Conservation (phyloP, 2,113 vertebrate genomes). For the Leptodactylus fuscus region DNA sequence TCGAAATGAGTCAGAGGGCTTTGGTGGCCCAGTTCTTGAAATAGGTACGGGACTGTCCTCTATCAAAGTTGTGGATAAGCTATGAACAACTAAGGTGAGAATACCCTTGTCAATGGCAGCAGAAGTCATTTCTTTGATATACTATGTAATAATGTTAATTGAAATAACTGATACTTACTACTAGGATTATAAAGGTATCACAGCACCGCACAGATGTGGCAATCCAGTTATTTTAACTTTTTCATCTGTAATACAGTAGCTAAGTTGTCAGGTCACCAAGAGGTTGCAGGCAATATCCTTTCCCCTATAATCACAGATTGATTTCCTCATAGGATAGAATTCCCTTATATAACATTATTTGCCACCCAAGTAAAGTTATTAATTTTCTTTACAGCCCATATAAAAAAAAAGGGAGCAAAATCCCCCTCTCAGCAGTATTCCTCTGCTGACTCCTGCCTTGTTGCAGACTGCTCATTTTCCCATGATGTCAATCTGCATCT, state of each 20-base stretch:
- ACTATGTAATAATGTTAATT: too few relatives aligned
- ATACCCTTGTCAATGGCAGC: too few relatives aligned
- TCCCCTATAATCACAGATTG: slow-evolving; percentile 33
- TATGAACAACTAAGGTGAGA: too few relatives aligned
- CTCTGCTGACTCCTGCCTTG: slow-evolving; percentile 57
- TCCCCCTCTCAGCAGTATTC: background rate
- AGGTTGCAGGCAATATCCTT: slow-evolving; percentile 29
- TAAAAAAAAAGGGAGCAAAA: slow-evolving; percentile 45
- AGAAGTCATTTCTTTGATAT: too few relatives aligned
- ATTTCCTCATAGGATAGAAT: slow-evolving; percentile 44
- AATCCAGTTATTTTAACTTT: slow-evolving; percentile 20
- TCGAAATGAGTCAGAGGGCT: too few relatives aligned
- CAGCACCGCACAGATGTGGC: background rate
- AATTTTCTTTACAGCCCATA: slow-evolving; percentile 44
- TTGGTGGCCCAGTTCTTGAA: too few relatives aligned
- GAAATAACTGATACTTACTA: too few relatives aligned
- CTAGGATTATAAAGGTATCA: too few relatives aligned
- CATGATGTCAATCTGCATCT: slow-evolving; percentile 61
- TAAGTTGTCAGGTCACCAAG: background rate
- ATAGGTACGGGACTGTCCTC: too few relatives aligned
- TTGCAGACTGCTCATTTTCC: slow-evolving; percentile 64
- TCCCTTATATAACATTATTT: slow-evolving; percentile 43
- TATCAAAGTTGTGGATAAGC: too few relatives aligned
- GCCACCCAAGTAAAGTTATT: slow-evolving; percentile 52
- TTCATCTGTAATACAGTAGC: slow-evolving; percentile 5